These are phyloP conservation scores for Machimus atricapillus DNA, from an alignment of 2,888 invertebrate genomes.

Conservation along the genomic window DNA sequence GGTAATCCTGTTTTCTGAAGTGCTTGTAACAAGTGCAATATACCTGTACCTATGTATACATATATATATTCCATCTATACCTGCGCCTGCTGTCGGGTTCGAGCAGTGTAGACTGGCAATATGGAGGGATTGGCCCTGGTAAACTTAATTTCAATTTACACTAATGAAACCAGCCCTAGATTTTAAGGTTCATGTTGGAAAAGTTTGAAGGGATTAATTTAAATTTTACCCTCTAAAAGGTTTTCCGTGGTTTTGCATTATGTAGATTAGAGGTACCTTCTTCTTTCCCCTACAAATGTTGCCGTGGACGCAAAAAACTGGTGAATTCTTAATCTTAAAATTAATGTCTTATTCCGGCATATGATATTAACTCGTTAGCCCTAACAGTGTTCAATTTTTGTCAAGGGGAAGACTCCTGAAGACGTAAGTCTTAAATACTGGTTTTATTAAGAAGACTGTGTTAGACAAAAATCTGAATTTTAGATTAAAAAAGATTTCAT, in stretches of 20 bases:
- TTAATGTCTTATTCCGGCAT: neutral
- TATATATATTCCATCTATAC: neutral
- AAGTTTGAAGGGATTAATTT: slow-evolving; percentile 36
- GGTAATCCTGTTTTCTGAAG: slow-evolving; percentile 18
- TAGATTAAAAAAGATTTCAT: neutral
- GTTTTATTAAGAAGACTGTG: neutral
- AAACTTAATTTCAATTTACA: slow-evolving; percentile 38
- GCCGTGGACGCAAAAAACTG: neutral
- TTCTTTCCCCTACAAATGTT: neutral
- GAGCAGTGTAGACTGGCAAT: neutral
- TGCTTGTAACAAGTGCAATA: slow-evolving; percentile 13
- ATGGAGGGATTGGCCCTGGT: slow-evolving; percentile 26
- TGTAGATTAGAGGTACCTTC: neutral
- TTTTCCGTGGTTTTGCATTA: slow-evolving; percentile 8
- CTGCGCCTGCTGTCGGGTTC: neutral
- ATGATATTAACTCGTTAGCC: neutral
- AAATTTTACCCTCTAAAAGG: slow-evolving; percentile 6
- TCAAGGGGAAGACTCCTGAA: neutral
- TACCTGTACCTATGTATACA: neutral
- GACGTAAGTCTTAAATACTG: neutral
- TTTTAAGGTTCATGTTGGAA: neutral
- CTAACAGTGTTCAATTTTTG: neutral
- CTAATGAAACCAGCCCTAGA: slow-evolving; percentile 30
- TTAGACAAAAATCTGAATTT: neutral
- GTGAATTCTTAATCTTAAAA: neutral